phyloP scores from a whole-genome alignment of 2,113 vertebrate species.

The Ariopsis seemanni region DNA sequence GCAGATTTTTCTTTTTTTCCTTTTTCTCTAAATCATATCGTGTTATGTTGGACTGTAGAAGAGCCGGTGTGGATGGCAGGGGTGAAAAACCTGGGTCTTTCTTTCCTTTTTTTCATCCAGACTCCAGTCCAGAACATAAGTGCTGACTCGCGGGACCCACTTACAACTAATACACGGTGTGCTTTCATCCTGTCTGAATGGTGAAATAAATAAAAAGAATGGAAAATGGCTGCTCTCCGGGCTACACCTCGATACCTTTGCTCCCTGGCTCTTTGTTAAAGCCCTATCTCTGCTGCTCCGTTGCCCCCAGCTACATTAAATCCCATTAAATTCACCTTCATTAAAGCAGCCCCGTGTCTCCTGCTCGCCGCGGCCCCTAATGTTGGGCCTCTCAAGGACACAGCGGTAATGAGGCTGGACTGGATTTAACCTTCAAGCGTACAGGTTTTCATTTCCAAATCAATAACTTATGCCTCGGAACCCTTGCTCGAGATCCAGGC shows the following conservation, averaged over 20 bases:
- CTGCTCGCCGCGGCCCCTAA: constrained; percentile 70
- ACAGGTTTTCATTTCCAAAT: constrained; percentile 82
- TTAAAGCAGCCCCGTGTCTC: constrained; percentile 76
- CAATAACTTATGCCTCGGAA: constrained; percentile 81
- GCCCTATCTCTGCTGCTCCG: constrained; percentile 80
- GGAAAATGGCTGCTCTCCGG: constrained; percentile 74
- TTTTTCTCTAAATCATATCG: constrained; percentile 47
- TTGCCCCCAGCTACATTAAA: constrained; percentile 83
- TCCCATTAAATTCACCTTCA: constrained; percentile 86
- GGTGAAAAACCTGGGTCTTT: constrained; percentile 56
- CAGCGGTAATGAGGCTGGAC: constrained; percentile 78
- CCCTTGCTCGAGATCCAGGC: constrained; percentile 71
- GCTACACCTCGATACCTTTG: constrained; percentile 74
- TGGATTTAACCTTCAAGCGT: constrained; percentile 80
- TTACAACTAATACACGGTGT: constrained; percentile 65
- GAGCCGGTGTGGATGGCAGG: constrained; percentile 53
- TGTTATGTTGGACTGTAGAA: constrained; percentile 49
- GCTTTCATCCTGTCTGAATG: constrained; percentile 72
- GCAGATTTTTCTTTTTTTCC: constrained; percentile 14
- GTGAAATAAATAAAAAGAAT: constrained; percentile 78
- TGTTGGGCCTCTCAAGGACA: constrained; percentile 79
- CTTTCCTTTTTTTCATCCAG: constrained; percentile 47
- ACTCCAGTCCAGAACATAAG: constrained; percentile 60
- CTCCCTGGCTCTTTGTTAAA: constrained; percentile 82
- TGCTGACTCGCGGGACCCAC: constrained; percentile 68